Evolutionary conservation across 2,888 invertebrate species (phyloP).

Genomic region (Chrysolina haemoptera): DNA sequence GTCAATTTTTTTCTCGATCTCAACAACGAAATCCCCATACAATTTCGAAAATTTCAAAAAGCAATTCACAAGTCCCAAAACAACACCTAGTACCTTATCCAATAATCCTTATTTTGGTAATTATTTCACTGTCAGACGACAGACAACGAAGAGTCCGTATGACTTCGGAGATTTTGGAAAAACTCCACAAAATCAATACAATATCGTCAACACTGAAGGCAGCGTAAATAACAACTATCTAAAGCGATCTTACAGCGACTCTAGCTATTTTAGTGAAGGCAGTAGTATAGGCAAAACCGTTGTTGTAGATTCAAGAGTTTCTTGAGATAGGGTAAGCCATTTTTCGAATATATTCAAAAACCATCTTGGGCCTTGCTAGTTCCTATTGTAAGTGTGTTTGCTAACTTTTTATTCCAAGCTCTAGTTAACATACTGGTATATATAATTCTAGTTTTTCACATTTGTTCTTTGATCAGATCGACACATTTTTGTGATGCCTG

Average conservation of each 20-base stretch:
- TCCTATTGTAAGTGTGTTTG: neutral
- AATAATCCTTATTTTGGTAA: constrained; percentile 65
- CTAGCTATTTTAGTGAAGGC: constrained; percentile 70
- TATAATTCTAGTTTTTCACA: neutral
- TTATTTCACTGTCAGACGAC: constrained; percentile 68
- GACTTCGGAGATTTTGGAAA: constrained; percentile 70
- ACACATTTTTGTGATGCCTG: neutral
- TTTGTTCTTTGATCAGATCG: neutral
- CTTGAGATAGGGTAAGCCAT: constrained; percentile 56
- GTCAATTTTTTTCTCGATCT: constrained; percentile 55
- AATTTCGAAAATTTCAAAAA: constrained; percentile 61
- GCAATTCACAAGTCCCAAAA: constrained; percentile 52
- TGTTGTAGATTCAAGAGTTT: constrained; percentile 47
- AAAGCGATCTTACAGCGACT: constrained; percentile 69
- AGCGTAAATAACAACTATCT: constrained; percentile 67
- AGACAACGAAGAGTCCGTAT: constrained; percentile 75
- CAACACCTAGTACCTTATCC: constrained; percentile 67
- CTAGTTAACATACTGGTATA: constrained; percentile 3
- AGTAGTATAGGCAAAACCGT: constrained; percentile 63
- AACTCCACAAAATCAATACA: constrained; percentile 74
- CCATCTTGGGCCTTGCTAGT: neutral
- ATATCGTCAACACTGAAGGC: constrained; percentile 59
- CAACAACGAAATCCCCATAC: constrained; percentile 65
- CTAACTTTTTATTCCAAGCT: neutral
- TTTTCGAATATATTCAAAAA: constrained; percentile 2